These are phyloP conservation scores for Drosophila anomelani DNA, from an alignment of 2,888 invertebrate species.

Conservation along the genomic window DNA sequence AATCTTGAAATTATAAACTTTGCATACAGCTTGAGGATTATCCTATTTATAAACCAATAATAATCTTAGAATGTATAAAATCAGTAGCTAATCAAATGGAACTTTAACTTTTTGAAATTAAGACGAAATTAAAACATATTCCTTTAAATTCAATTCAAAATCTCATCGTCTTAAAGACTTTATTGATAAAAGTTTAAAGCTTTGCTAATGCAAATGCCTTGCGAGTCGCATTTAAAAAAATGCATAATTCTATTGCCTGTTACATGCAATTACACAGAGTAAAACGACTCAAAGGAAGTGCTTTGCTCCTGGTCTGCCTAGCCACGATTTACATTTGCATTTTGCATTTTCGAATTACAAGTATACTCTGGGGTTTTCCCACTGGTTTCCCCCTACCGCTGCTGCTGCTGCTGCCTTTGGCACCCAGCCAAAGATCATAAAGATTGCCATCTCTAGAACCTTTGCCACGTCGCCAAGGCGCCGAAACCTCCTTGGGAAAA, in stretches of 20 bases:
- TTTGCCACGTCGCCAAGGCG: conserved; percentile 56
- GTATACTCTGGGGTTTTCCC: conserved; percentile 29
- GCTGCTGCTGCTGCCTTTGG: conserved; percentile 41
- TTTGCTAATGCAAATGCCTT: conserved; percentile 33
- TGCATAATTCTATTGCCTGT: conserved; percentile 69
- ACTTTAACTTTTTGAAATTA: background rate
- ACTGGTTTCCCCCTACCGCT: background rate
- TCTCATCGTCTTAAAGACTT: background rate
- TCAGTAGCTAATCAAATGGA: background rate
- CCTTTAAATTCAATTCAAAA: background rate
- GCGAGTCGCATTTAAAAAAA: conserved; percentile 52
- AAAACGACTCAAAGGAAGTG: conserved; percentile 46
- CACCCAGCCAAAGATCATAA: conserved; percentile 67
- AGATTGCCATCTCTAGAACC: conserved; percentile 61
- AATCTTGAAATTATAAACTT: background rate
- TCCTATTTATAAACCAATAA: background rate
- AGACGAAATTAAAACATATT: background rate
- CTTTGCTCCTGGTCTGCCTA: conserved; percentile 23
- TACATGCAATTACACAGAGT: conserved; percentile 69
- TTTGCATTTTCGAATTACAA: conserved; percentile 51
- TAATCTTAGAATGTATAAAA: background rate
- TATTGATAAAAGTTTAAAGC: conserved; percentile 1
- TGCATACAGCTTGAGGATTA: background rate
- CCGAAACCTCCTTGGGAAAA: conserved; percentile 1
- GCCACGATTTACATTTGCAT: conserved; percentile 59